Percentiles rank a stretch among this genome's conserved stretches.
Evolutionary conservation across 2,113 vertebrate species (phyloP).

Genomic region (Lampris megalopsis): DNA sequence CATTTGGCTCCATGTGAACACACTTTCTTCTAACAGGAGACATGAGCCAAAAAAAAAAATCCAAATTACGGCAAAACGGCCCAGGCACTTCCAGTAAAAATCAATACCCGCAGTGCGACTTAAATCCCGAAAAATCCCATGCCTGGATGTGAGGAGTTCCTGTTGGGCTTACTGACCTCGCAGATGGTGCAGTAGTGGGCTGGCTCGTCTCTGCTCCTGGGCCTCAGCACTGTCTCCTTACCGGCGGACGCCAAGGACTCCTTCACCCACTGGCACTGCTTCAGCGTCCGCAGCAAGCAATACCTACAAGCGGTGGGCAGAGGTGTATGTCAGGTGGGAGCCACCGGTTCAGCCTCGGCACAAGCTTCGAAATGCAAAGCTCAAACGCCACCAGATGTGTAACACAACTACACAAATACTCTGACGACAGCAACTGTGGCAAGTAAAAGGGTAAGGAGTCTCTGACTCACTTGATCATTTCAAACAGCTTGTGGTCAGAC

Average conservation of each 20-base stretch:
- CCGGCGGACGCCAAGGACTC: slow-evolving; percentile 91
- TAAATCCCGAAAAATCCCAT: slow-evolving; percentile 48
- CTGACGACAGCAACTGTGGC: no score
- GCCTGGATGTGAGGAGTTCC: slow-evolving; percentile 6
- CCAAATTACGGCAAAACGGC: no score
- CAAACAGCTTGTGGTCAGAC: slow-evolving; percentile 99
- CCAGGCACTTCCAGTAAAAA: slow-evolving; percentile 1
- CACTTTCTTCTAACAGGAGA: no score
- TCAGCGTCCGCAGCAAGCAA: slow-evolving; percentile 96
- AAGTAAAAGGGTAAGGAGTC: background rate
- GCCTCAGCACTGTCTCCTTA: slow-evolving; percentile 94
- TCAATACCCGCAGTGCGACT: slow-evolving; percentile 14
- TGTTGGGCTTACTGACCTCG: slow-evolving; percentile 83
- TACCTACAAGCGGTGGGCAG: slow-evolving; percentile 82
- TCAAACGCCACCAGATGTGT: no score
- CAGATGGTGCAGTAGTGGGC: slow-evolving; percentile 99
- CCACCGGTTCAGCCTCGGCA: no score
- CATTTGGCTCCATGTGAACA: no score
- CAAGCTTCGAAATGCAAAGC: no score
- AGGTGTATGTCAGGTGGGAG: background rate
- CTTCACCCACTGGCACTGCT: slow-evolving; percentile 96
- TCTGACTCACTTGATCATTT: slow-evolving; percentile 98
- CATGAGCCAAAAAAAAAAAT: no score
- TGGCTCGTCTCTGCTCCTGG: slow-evolving; percentile 92
- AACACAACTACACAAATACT: background rate